Conservation (phyloP, 2,113 vertebrate species). For the Patagioenas fasciata region DNA sequence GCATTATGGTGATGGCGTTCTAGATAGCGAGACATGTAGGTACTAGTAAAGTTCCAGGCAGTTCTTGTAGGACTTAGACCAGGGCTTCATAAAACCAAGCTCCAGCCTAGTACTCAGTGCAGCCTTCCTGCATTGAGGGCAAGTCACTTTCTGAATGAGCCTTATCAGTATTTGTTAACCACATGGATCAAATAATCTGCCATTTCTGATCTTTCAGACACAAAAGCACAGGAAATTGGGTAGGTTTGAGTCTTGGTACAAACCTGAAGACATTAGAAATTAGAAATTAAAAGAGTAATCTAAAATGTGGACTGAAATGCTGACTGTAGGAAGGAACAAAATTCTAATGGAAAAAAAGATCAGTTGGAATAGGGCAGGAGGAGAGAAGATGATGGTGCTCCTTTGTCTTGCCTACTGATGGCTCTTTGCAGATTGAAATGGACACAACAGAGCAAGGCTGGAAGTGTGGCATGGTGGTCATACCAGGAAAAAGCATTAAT, state of each 20-base stretch:
- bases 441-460: neutral
- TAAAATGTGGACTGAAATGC: neutral
- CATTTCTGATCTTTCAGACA: neutral
- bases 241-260: neutral
- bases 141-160: neutral
- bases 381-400: neutral
- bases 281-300: neutral
- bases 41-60: slow-evolving; percentile 35
- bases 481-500: neutral
- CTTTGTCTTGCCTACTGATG: neutral
- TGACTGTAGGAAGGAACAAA: neutral
- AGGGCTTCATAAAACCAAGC: neutral
- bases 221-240: neutral
- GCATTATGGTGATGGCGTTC: neutral
- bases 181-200: neutral
- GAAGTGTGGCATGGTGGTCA: neutral
- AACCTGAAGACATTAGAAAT: neutral
- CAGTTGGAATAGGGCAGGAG: neutral
- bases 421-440: neutral
- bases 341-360: neutral
- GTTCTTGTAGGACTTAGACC: neutral
- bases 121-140: neutral
- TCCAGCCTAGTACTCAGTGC: neutral
- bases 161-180: neutral
- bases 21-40: slow-evolving; percentile 30